Conservation (phyloP, 2,888 invertebrate genomes). For the Podabrus alpinus region DNA sequence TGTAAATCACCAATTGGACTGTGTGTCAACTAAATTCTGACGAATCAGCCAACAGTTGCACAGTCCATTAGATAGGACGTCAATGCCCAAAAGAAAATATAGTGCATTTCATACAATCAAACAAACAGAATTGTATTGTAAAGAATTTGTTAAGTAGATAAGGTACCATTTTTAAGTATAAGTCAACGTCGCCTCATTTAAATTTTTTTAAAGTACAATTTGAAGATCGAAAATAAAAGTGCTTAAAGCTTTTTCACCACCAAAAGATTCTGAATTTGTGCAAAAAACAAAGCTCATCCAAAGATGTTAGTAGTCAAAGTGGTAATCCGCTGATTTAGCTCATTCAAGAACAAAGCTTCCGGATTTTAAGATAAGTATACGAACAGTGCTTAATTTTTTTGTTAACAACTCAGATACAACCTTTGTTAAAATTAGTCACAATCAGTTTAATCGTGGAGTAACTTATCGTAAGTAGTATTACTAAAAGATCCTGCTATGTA, state of each 20-base stretch:
- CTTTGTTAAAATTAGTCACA: background rate
- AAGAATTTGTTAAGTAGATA: background rate
- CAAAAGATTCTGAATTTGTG: too few relatives aligned
- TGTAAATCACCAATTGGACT: too few relatives aligned
- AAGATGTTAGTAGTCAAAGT: background rate
- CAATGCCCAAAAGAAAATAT: too few relatives aligned
- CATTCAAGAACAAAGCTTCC: background rate
- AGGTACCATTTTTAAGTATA: background rate
- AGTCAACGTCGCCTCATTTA: too few relatives aligned
- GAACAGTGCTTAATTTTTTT: background rate
- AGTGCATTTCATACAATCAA: background rate
- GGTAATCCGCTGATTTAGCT: background rate
- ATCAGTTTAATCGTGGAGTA: constrained; percentile 41
- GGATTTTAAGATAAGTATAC: background rate
- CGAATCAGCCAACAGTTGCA: too few relatives aligned
- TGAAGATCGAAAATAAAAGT: too few relatives aligned
- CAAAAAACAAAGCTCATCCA: too few relatives aligned
- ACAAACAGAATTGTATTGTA: background rate
- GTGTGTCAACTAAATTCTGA: too few relatives aligned
- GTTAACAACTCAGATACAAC: background rate
- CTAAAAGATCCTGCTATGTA: constrained; percentile 40
- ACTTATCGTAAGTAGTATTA: constrained; percentile 47
- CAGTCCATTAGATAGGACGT: too few relatives aligned
- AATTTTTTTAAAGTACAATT: too few relatives aligned
- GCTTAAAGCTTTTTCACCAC: too few relatives aligned